Percentiles rank a stretch among this genome's conserved stretches.
Conservation (phyloP, 2,888 invertebrate species). For the Diplazon laetatorius region DNA sequence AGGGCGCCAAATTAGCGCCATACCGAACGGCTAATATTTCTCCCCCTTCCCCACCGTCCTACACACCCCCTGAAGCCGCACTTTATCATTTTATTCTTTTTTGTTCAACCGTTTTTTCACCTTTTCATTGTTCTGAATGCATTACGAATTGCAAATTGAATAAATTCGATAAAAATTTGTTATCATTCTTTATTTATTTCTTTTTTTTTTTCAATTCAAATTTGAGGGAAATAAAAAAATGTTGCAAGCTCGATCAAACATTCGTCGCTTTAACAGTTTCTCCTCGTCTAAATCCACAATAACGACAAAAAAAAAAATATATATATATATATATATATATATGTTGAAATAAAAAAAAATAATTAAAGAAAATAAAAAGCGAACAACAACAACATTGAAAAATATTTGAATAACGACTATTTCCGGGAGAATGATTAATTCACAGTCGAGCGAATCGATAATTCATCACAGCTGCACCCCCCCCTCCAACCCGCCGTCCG, state of each 20-base stretch:
- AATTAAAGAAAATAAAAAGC: too few species aligned
- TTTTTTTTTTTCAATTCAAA: too few species aligned
- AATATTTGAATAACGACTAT: not conserved
- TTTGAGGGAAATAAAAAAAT: too few species aligned
- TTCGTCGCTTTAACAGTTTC: too few species aligned
- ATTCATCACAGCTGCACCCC: conserved; percentile 1
- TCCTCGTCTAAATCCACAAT: too few species aligned
- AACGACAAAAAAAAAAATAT: not conserved
- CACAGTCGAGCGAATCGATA: conserved; percentile 1
- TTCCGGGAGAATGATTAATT: conserved; percentile 16
- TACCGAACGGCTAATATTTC: conserved; percentile 72
- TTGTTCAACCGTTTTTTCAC: conserved; percentile 12
- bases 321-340: not conserved
- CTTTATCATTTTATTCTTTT: conserved; percentile 69
- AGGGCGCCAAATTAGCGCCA: conserved; percentile 75
- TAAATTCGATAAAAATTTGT: too few species aligned
- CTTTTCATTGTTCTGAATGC: conserved; percentile 8
- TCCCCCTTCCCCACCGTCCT: too few species aligned
- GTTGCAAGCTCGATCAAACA: too few species aligned
- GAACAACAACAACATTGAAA: too few species aligned
- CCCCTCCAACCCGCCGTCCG: too few species aligned
- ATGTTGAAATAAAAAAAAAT: not conserved
- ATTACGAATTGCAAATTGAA: conserved; percentile 24
- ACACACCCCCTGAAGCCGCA: conserved; percentile 57
- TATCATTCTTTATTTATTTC: too few species aligned